Evolutionary conservation across 2,113 vertebrate species (phyloP).

Genomic region (Rhabdomys dilectus): DNA sequence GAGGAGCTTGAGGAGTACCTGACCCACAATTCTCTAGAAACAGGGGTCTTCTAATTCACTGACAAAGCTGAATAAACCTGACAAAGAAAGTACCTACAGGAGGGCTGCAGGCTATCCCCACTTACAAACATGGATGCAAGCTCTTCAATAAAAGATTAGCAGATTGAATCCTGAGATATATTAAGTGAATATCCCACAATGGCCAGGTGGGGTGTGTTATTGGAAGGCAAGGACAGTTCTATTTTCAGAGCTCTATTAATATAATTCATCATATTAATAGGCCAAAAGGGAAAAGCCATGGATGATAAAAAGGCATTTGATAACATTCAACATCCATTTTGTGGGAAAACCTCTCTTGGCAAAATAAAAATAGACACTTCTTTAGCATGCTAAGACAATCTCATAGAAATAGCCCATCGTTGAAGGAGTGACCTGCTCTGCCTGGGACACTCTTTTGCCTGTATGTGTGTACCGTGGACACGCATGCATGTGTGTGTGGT

Average conservation of each 20-base stretch:
- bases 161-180: conserved; percentile 73
- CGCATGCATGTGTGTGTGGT: not conserved
- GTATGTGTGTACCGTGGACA: not conserved
- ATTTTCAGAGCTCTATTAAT: conserved; percentile 82
- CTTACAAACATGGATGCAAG: conserved; percentile 79
- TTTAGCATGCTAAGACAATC: not conserved
- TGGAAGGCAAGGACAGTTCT: conserved; percentile 79
- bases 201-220: conserved; percentile 79
- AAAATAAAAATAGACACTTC: conserved; percentile 74
- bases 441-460: not conserved
- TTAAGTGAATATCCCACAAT: conserved; percentile 77
- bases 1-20: conserved; percentile 1
- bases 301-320: conserved; percentile 82
- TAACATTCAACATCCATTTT: conserved; percentile 78
- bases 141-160: conserved; percentile 84
- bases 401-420: not conserved
- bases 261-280: conserved; percentile 84
- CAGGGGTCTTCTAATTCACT: conserved; percentile 53
- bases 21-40: conserved; percentile 26
- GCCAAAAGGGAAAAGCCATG: conserved; percentile 76
- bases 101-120: conserved; percentile 73
- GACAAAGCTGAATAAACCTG: conserved; percentile 71
- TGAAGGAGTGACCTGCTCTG: not conserved
- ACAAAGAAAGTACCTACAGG: conserved; percentile 55
- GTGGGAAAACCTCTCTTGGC: conserved; percentile 69